Conservation (phyloP, 2,113 vertebrate species). For the Cyphomyrus discorhynchus region DNA sequence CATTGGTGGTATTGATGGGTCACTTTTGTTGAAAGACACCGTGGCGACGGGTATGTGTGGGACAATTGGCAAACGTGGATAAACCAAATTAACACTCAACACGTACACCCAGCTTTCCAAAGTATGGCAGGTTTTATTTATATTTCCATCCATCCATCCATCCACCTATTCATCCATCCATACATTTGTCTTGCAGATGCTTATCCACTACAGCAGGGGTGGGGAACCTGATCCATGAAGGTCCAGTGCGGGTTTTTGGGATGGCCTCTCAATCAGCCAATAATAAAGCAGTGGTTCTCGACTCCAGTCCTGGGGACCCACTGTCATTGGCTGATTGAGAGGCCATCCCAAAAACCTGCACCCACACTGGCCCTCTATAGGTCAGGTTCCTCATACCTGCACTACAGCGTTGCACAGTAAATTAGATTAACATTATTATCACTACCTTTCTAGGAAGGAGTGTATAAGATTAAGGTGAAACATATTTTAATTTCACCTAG, state of each 20-base stretch:
- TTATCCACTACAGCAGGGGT: no score
- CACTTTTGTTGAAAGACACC: background rate
- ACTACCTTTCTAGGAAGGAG: background rate
- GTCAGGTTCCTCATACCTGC: background rate
- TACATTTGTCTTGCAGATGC: no score
- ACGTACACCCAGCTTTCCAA: background rate
- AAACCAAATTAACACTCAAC: background rate
- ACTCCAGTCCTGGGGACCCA: no score
- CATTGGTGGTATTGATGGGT: background rate
- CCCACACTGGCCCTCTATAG: no score
- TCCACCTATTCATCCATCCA: background rate
- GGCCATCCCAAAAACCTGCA: no score
- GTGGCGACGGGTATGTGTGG: background rate
- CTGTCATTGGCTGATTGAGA: no score
- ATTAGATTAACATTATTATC: background rate
- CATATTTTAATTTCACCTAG: background rate
- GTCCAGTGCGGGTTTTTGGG: no score
- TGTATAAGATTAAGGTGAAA: background rate
- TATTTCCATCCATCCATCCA: background rate
- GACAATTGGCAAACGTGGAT: background rate
- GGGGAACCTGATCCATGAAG: no score
- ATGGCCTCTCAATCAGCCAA: no score
- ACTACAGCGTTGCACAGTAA: background rate
- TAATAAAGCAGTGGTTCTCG: no score
- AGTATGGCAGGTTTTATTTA: background rate